Evolutionary conservation across 2,797 vertebrate genomes (phyloP).

Genomic region (Leuciscus waleckii): DNA sequence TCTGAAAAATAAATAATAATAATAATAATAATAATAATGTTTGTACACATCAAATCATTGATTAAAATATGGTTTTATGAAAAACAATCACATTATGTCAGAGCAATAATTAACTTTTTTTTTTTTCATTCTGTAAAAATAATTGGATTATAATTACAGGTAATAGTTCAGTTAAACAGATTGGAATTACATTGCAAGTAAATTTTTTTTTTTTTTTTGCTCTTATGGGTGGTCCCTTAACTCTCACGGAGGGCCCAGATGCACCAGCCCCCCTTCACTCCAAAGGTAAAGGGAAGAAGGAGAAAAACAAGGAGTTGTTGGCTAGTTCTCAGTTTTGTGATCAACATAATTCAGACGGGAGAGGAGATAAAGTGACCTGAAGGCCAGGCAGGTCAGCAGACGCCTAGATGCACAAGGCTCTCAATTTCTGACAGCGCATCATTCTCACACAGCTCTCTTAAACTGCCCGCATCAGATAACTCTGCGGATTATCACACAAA

Average conservation of each 20-base stretch:
- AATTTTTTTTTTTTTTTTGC: not conserved
- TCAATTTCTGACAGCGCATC: slow-evolving; percentile 30
- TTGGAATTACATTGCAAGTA: too few relatives aligned
- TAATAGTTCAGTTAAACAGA: not conserved
- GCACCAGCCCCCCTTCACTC: not conserved
- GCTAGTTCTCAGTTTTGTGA: slow-evolving; percentile 1
- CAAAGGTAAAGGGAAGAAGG: slow-evolving; percentile 14
- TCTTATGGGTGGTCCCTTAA: not conserved
- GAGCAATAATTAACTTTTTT: not conserved
- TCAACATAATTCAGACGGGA: slow-evolving; percentile 9
- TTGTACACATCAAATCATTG: too few relatives aligned
- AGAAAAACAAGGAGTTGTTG: slow-evolving; percentile 14
- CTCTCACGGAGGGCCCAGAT: not conserved
- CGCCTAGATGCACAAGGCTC: not conserved
- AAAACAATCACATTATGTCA: too few relatives aligned
- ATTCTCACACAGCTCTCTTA: slow-evolving; percentile 7
- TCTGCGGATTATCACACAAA: slow-evolving; percentile 33
- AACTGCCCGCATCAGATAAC: slow-evolving; percentile 43
- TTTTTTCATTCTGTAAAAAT: too few relatives aligned
- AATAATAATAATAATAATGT: too few relatives aligned
- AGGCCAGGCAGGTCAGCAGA: slow-evolving; percentile 38
- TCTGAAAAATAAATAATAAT: too few relatives aligned
- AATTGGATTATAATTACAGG: too few relatives aligned
- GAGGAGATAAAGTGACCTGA: slow-evolving; percentile 22
- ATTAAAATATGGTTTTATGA: too few relatives aligned